Evolutionary conservation across 2,797 vertebrate species (phyloP), one percentile per base, ranked within the genome.

Genomic region (Sebastiscus albofasciatus): DNA sequence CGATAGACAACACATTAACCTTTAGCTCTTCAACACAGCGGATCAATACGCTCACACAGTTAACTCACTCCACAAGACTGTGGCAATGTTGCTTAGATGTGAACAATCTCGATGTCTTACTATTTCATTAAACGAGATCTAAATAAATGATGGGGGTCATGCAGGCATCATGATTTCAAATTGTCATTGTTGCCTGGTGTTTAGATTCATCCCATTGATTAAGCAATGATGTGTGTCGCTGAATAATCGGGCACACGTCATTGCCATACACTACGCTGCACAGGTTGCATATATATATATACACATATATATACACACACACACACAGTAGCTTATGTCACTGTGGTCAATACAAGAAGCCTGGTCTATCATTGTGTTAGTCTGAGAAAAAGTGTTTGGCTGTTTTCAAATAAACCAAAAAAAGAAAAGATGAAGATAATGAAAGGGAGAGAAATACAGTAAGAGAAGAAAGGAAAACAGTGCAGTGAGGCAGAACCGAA

Each of bases 1-100:
- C 94, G 62, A 96, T 96, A 85, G 79, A 89, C 84, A 89, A 91
- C 91, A 93, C 92, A 94, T 96, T 96, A 96, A 95, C 94, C 95
- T 96, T 96, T 94, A 88, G 91, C 91, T 92, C 90, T 79, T 92
- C 87, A 85, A 87, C 91, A 90, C 83, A 88, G 89, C 79, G 13
- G 90, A 95, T 96, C 94, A 54, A 95, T 94, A 90, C 27, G 3
- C 83, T 84, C 78, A 82, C 81, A 68, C 82, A 86, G 89, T 88
- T 93, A 92, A 92, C 90, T 90, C 86, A 89, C 81, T 90, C 62
- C 65, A 10, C 60, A 59, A 39, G 65, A 87, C 75, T 67, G 71
- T 46, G 70, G 85, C 79, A 58, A 66, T 80, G 88, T 65, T 59
- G 67, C 67, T 82, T 39, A 58, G 59, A 81, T 77, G 75, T 73